Base-by-base conservation (phyloP, 2,113 vertebrate species). In the Anhinga anhinga region DNA sequence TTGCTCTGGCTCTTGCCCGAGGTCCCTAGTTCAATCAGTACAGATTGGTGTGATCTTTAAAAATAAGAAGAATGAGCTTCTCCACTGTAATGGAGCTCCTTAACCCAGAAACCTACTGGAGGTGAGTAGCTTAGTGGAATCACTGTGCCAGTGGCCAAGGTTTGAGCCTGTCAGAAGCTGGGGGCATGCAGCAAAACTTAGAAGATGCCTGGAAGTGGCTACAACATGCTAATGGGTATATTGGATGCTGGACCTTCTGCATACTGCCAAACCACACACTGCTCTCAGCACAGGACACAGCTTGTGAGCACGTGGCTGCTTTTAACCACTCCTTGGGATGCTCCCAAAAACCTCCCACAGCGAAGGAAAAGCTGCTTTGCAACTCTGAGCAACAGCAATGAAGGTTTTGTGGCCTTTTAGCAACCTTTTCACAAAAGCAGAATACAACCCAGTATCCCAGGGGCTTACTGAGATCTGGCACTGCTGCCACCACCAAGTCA, bases 91-190 rank as follows among this genome's bases (percentile, higher is more conserved):
- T 47, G 79, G 34, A 88, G n/a, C 53, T 63, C 63, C 82, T n/a
- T 38, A 21, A 71, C 19, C 25, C 72, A 74, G 59, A 19, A 67
- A 10, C 15, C 29, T 9, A 5, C 22, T 19, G 22, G 18, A n/a
- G 40, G 22, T 2, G 7, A 58, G 30, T 4, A n/a, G 38, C 22
- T 22, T 8, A 7, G 59, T 47, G 55, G 49, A 15, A 14, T n/a
- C 49, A 7, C 50, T 26, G 17, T 3, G 22, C 13, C 30, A 15
- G 27, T 2, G 53, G 59, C 34, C 0, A 0, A 62, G 65, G 13
- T 38, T 11, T 21, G 66, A 80, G 58, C 47, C 62, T 52, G 38
- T 18, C 32, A 86, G 55, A 34, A 70, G 42, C 0, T 58, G 45
- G 38, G 45, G 45, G 15, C 36, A 42, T 9, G 6, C 63, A 86